Evolutionary conservation across 2,797 vertebrate species (phyloP), one percentile per base, ranked within the genome.

Genomic region (Clarias platycephalus): DNA sequence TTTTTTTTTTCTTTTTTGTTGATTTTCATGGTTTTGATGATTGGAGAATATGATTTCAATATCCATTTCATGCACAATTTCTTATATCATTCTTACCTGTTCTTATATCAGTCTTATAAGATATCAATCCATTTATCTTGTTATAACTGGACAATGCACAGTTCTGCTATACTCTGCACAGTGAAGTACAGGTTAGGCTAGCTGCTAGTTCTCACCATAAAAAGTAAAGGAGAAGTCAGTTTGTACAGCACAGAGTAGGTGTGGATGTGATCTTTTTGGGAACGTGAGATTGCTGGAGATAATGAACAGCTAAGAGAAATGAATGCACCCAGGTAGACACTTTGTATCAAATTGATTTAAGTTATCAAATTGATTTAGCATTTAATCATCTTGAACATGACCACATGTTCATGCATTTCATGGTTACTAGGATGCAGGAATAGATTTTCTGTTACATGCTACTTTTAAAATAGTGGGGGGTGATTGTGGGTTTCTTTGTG

Each of bases 181-280:
- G 22, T 70, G 81, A 24, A 78, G 53, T 74, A 78, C 55, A 71
- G 84, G 83, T 63, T 44, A 68, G 60, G 66, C 83, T 86, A 89
- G 90, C 86, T 89, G 88, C 57, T 90, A 87, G 88, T 88, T 85
- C 82, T 82, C 82, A 83, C 24, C 49, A 80, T 68, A 70, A 62
- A 62, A 37, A 76, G 60, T 67, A 81, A 83, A 80, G 26, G 57
- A 80, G 68, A 28, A 71, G 7, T 13, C 37, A 68, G 10, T 68
- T 68, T 34, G 34, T 22, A 68, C 20, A 9, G 8, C 8, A 22
- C 44, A 28, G 9, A 49, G 6, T 26, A 28, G 40, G n/a, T 28
- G 18, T 71, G 37, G 22, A n/a, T 53, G 44, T 74, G 2, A 28
- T 57, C 53, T 22, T 74, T 74, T 9, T 22, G 72, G 28, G 49